Evolutionary conservation across 2,113 vertebrate species (phyloP).

Genomic region (Albula glossodonta): DNA sequence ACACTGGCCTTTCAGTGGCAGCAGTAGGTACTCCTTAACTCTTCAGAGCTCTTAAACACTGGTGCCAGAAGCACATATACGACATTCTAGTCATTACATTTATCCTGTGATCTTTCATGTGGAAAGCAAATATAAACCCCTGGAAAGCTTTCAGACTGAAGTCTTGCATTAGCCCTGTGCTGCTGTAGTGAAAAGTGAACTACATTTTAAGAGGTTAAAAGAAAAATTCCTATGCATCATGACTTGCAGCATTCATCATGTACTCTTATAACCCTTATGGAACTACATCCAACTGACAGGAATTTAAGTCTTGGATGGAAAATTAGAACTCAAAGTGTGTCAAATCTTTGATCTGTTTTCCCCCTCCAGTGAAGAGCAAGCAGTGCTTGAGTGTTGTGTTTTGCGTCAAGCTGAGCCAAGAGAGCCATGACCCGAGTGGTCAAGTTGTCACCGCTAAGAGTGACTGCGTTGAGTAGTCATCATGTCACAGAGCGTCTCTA

Average conservation of each 20-base stretch:
- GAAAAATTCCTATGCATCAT: not conserved
- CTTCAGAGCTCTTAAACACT: not conserved
- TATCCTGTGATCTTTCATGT: not conserved
- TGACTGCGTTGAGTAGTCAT: not conserved
- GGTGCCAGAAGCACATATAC: not conserved
- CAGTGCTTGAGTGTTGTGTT: not conserved
- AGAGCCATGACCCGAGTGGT: not conserved
- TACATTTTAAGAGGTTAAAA: not conserved
- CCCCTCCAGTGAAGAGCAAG: not conserved
- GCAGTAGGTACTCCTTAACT: not conserved
- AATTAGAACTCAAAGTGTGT: too few relatives aligned
- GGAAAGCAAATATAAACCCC: not conserved
- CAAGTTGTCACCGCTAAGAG: not conserved
- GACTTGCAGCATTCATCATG: not conserved
- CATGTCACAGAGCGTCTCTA: not conserved
- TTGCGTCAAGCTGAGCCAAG: not conserved
- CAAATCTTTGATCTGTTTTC: not conserved
- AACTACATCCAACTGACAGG: not conserved
- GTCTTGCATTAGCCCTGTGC: not conserved
- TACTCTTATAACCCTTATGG: not conserved
- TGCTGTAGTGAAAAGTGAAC: not conserved
- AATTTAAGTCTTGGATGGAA: not conserved
- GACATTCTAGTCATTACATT: not conserved
- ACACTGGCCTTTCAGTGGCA: not conserved
- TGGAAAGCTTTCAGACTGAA: not conserved